These are phyloP conservation scores for Enteromius treurensis DNA, from an alignment of 2,797 vertebrate genomes.

Conservation along the genomic window DNA sequence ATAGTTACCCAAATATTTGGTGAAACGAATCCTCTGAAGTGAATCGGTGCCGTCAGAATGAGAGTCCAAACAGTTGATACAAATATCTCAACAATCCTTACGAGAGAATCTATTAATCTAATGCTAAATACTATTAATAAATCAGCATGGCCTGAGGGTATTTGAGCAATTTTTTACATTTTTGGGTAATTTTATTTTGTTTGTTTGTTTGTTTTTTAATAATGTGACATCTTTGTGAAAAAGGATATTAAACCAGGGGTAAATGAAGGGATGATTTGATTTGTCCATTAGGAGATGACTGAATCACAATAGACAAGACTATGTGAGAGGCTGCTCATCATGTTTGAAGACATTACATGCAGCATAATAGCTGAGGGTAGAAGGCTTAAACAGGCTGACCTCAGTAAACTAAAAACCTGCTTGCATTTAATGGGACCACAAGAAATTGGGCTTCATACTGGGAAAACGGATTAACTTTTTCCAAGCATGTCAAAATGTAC, in stretches of 20 bases:
- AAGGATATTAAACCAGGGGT: not conserved
- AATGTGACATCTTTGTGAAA: not conserved
- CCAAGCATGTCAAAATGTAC: not conserved
- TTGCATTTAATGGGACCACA: not conserved
- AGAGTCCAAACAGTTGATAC: not conserved
- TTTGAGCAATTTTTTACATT: too few species aligned
- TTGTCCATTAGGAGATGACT: not conserved
- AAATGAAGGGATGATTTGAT: not conserved
- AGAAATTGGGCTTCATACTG: not conserved
- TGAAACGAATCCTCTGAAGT: not conserved
- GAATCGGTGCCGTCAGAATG: not conserved
- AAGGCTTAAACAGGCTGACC: not conserved
- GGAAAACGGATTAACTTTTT: not conserved
- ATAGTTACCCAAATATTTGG: not conserved
- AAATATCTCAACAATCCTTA: not conserved
- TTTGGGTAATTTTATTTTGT: too few species aligned
- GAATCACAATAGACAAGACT: not conserved
- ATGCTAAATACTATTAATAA: not conserved
- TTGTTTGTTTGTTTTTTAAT: too few species aligned
- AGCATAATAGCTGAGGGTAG: not conserved
- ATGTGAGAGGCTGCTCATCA: not conserved
- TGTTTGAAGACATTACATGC: not conserved
- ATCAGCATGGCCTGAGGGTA: not conserved
- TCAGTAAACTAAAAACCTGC: not conserved
- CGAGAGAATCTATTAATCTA: not conserved